Conservation (phyloP, 2,888 invertebrate genomes). For the Drosophila neoperkinsi region DNA sequence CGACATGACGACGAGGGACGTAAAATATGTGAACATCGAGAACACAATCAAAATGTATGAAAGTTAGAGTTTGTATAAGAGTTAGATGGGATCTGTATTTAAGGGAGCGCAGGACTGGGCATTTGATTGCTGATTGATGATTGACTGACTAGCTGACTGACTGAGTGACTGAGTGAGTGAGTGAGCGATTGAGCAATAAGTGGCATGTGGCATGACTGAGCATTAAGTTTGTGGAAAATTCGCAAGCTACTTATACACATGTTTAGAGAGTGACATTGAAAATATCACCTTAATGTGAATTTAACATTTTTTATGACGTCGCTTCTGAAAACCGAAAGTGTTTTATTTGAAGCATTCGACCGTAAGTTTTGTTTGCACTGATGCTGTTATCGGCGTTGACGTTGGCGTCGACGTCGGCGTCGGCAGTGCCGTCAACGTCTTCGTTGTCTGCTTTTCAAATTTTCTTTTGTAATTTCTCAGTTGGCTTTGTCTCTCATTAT, state of each 20-base stretch:
- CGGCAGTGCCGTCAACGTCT: neutral
- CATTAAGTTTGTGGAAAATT: slow-evolving; percentile 41
- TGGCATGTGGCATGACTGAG: slow-evolving; percentile 38
- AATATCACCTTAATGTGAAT: slow-evolving; percentile 11
- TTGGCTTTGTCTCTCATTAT: slow-evolving; percentile 47
- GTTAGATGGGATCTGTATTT: slow-evolving; percentile 18
- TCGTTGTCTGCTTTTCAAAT: slow-evolving; percentile 21
- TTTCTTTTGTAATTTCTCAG: slow-evolving; percentile 34
- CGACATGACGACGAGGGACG: slow-evolving; percentile 12
- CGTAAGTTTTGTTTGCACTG: slow-evolving; percentile 5
- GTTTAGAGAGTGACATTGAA: slow-evolving; percentile 47
- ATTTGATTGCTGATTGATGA: slow-evolving; percentile 33
- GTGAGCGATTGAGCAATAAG: slow-evolving; percentile 2
- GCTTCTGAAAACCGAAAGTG: slow-evolving; percentile 39
- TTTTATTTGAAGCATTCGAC: slow-evolving; percentile 18
- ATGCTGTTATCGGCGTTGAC: neutral
- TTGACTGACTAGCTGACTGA: slow-evolving; percentile 32
- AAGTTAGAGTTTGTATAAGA: slow-evolving; percentile 21
- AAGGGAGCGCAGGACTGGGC: slow-evolving; percentile 11
- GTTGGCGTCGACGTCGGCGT: neutral
- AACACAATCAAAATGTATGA: slow-evolving; percentile 46
- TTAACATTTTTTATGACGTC: slow-evolving; percentile 31
- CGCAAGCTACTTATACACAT: slow-evolving; percentile 24
- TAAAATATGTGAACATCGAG: slow-evolving; percentile 13
- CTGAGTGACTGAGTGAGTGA: slow-evolving; percentile 42